phyloP scores from a whole-genome alignment of 1,140 invertebrate genomes.

The Phymastichus coffea region DNA sequence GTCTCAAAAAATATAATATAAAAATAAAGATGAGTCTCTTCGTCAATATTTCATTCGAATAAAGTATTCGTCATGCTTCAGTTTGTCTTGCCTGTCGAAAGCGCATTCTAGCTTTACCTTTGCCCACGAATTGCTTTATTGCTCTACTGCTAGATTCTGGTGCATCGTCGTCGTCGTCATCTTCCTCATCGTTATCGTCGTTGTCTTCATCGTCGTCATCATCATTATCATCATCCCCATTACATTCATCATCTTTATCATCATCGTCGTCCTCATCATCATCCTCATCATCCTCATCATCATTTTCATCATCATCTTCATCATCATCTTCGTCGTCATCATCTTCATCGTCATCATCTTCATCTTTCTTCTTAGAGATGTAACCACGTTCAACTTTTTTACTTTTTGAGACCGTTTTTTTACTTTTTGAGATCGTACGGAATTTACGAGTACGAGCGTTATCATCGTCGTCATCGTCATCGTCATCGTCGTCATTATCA shows the following conservation, averaged over 20 bases:
- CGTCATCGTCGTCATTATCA: conserved; percentile 45
- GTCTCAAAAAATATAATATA: too few species aligned
- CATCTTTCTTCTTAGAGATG: conserved; percentile 5
- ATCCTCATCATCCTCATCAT: conserved; percentile 55
- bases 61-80: conserved; percentile 40
- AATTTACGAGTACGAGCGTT: conserved; percentile 34
- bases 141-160: conserved; percentile 42
- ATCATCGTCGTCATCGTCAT: conserved; percentile 47
- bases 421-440: conserved; percentile 11
- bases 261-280: conserved; percentile 53
- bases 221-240: conserved; percentile 56
- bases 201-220: conserved; percentile 47
- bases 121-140: conserved; percentile 45
- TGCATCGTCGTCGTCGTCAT: conserved; percentile 47
- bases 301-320: conserved; percentile 54
- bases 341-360: conserved; percentile 47
- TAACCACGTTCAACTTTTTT: conserved; percentile 16
- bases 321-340: conserved; percentile 59
- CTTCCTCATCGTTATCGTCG: conserved; percentile 41
- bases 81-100: conserved; percentile 34
- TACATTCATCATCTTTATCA: conserved; percentile 51
- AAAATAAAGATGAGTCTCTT: conserved; percentile 18
- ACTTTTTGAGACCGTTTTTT: conserved; percentile 17
- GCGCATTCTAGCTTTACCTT: conserved; percentile 42
- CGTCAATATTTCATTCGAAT: conserved; percentile 12